Evolutionary conservation across 2,797 vertebrate species (phyloP), one percentile per base, ranked within the genome.

Genomic region (Hippoglossus hippoglossus): DNA sequence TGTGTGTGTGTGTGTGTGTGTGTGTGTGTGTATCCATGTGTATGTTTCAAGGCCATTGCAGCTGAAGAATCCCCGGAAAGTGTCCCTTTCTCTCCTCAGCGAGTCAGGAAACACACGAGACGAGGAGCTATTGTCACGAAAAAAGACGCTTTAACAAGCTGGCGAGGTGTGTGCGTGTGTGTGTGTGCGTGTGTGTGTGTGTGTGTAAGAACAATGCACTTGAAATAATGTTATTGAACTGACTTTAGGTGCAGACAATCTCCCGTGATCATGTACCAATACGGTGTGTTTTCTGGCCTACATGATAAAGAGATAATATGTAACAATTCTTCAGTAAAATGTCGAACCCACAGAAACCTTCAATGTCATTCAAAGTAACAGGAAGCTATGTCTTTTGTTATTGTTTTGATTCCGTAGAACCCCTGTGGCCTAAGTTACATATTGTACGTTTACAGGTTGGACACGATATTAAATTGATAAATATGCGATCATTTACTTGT

Each of bases 41-140:
- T 68, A 66, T 59, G 44, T 61, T 72, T 79, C 36, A 78, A 87
- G 73, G 64, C 63, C 56, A 51, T 39, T 3, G 5, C 36, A 49
- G 71, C 47, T 63, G 77, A 91, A 89, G 85, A 92, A 92, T 91
- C 84, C 71, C 85, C 73, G 83, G 90, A 91, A 90, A 90, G 69
- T 60, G 68, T 87, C 78, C 70, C 82, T 78, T 90, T 89, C 80
- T 86, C 75, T 77, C 25, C 0, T 3, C 67, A 51, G 49, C n/a
- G 46, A 61, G 61, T 83, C 83, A 85, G 89, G 91, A 91, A 92
- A 83, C 50, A 56, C 52, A 53, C 0, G 26, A 80, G 76, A 90
- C 81, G 78, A 86, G 84, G 64, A 31, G 39, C 65, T 71, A 85
- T 90, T 90, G 85, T 90, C 75, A 69, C 5, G 6, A 67, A 50